Percentiles rank a stretch among this genome's conserved stretches.
These are phyloP conservation scores for Apis florea DNA, from an alignment of 1,140 invertebrate species.

Conservation along the genomic window DNA sequence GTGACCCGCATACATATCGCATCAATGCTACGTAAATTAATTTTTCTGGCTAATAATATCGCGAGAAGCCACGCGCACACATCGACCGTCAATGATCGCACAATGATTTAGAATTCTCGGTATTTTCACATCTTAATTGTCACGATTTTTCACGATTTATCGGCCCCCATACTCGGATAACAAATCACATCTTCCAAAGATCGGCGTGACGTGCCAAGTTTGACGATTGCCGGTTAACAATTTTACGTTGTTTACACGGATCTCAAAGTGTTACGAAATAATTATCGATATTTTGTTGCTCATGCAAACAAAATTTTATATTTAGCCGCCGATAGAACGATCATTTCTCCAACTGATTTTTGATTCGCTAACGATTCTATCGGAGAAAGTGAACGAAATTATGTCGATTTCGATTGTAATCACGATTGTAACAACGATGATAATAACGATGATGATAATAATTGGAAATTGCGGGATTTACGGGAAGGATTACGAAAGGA, in stretches of 20 bases:
- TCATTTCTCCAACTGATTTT: neutral
- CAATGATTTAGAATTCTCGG: constrained; percentile 6
- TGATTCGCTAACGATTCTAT: neutral
- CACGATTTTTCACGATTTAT: constrained; percentile 18
- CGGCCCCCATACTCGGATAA: neutral
- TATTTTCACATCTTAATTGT: neutral
- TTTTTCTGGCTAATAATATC: constrained; percentile 36
- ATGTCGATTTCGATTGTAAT: constrained; percentile 38
- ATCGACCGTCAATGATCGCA: constrained; percentile 1
- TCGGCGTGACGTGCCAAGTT: neutral
- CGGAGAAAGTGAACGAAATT: neutral
- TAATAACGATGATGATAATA: neutral
- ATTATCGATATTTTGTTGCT: neutral
- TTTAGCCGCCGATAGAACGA: constrained; percentile 10
- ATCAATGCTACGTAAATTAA: constrained; percentile 39
- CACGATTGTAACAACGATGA: neutral
- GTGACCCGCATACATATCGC: constrained; percentile 55
- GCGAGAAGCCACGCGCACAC: neutral
- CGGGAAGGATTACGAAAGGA: neutral
- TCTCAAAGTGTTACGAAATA: neutral
- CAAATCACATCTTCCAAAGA: neutral
- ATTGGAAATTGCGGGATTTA: neutral
- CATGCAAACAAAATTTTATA: neutral
- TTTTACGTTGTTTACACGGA: neutral
- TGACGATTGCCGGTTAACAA: neutral